phyloP scores from a whole-genome alignment of 2,113 vertebrate species.

The Vimba vimba region DNA sequence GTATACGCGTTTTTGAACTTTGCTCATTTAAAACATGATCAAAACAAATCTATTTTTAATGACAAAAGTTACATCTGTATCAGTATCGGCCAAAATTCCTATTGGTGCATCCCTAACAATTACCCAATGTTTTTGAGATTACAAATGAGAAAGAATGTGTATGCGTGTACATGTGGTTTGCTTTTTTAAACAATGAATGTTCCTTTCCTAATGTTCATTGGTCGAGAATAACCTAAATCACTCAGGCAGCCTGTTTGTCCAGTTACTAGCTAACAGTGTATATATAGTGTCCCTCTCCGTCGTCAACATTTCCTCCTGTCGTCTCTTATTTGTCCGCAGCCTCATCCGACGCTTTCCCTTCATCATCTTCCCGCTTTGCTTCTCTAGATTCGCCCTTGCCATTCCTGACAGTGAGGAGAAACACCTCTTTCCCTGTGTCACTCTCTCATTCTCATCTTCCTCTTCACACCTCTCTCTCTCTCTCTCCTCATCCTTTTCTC shows the following conservation, averaged over 20 bases:
- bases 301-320: constrained; percentile 12
- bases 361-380: constrained; percentile 19
- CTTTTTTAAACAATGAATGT: not conserved
- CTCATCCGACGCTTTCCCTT: constrained; percentile 23
- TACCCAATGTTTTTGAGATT: not conserved
- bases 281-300: not conserved
- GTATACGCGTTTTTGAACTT: no score
- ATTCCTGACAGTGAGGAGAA: constrained; percentile 46
- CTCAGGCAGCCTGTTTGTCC: not conserved
- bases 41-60: no score
- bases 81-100: no score
- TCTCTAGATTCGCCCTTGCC: not conserved
- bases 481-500: constrained; percentile 47
- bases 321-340: constrained; percentile 46
- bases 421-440: constrained; percentile 51
- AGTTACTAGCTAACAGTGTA: not conserved
- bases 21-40: no score
- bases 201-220: no score
- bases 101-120: no score
- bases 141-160: not conserved
- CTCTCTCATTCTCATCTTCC: constrained; percentile 41
- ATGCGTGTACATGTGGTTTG: not conserved
- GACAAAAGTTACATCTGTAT: no score
- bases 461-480: constrained; percentile 32
- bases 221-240: not conserved